Evolutionary conservation across 1,140 invertebrate genomes (phyloP).

Genomic region (Danaus melanippus): DNA sequence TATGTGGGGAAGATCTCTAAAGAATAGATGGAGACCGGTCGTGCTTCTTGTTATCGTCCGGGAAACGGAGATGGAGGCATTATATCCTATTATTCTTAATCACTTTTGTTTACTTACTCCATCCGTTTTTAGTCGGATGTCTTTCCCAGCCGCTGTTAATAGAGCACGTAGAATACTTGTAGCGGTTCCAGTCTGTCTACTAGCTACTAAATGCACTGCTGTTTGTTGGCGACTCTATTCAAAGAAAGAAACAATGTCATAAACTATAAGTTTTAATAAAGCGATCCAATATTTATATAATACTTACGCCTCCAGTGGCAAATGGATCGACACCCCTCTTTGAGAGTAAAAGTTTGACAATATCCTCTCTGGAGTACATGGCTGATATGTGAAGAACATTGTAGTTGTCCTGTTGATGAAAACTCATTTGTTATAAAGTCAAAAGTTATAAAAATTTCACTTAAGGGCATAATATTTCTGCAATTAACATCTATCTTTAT

Average conservation of each 20-base stretch:
- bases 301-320: constrained; percentile 91
- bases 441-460: too few species aligned
- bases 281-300: constrained; percentile 1
- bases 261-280: not conserved
- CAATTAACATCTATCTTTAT: too few species aligned
- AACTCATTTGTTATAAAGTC: constrained; percentile 5
- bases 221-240: constrained; percentile 84
- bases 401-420: constrained; percentile 88
- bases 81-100: too few species aligned
- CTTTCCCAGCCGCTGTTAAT: constrained; percentile 87
- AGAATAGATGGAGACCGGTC: too few species aligned
- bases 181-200: constrained; percentile 89
- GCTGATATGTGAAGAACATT: constrained; percentile 94
- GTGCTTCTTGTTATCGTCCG: too few species aligned
- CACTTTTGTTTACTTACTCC: constrained; percentile 77
- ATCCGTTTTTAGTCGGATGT: constrained; percentile 87
- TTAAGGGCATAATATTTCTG: too few species aligned
- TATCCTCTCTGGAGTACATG: constrained; percentile 94
- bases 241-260: constrained; percentile 2
- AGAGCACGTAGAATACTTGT: constrained; percentile 90
- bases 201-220: constrained; percentile 92
- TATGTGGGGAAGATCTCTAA: too few species aligned
- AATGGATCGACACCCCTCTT: constrained; percentile 93
- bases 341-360: constrained; percentile 90
- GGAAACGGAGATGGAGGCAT: too few species aligned